Conservation (phyloP, 35 echinoderm and acorn worm species). For the Ophiothrix spiculata region DNA sequence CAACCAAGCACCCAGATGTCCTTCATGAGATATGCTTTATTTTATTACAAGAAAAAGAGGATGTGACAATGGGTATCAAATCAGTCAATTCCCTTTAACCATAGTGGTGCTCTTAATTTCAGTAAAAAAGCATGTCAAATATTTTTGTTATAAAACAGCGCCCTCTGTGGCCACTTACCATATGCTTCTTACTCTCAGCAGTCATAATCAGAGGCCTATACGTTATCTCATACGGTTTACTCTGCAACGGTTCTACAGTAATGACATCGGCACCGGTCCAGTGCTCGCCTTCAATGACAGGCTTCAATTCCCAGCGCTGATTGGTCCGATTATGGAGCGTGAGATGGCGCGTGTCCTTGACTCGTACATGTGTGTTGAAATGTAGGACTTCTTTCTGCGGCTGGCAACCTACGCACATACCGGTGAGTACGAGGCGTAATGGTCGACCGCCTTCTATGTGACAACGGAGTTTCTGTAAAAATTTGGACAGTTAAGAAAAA, state of each 20-base stretch:
- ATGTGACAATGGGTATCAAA: too few relatives aligned
- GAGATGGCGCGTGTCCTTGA: slow-evolving; percentile 72
- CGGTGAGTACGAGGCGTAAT: slow-evolving; percentile 81
- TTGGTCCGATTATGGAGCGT: slow-evolving; percentile 93
- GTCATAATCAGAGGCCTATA: slow-evolving; percentile 96
- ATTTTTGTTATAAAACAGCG: too few relatives aligned
- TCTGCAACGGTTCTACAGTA: slow-evolving; percentile 77
- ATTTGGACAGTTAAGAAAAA: too few relatives aligned
- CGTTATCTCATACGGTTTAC: slow-evolving; percentile 90
- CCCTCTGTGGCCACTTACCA: too few relatives aligned
- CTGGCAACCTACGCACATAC: slow-evolving; percentile 92
- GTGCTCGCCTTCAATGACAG: slow-evolving; percentile 96
- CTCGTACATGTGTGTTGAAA: slow-evolving; percentile 85
- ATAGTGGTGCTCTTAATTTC: too few relatives aligned
- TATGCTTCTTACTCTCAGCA: slow-evolving; percentile 93
- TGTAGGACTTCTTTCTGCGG: slow-evolving; percentile 96
- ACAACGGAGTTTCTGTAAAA: slow-evolving; percentile 90
- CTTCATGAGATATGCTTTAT: too few relatives aligned
- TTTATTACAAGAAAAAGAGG: too few relatives aligned
- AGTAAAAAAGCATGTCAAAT: too few relatives aligned
- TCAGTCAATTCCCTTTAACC: too few relatives aligned
- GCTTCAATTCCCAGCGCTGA: slow-evolving; percentile 79
- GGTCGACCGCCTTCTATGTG: slow-evolving; percentile 86
- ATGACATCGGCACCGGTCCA: slow-evolving; percentile 88
- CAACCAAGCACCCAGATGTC: too few relatives aligned